These are phyloP conservation scores for Leptocoma aspasia DNA, from an alignment of 2,113 vertebrate genomes.

Conservation along the genomic window DNA sequence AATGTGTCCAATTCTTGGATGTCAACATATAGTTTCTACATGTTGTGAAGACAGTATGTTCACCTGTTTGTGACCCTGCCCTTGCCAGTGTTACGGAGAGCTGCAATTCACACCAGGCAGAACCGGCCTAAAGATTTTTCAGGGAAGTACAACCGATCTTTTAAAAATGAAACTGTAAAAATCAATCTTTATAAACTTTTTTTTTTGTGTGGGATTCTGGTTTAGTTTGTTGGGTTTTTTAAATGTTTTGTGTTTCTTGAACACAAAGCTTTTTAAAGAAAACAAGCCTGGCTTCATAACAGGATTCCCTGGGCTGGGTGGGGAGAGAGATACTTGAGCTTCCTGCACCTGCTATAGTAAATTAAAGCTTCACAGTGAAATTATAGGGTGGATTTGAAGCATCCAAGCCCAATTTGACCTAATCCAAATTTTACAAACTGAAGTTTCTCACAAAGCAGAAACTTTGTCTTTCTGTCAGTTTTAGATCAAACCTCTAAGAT, in stretches of 20 bases:
- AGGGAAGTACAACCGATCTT: neutral
- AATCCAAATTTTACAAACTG: neutral
- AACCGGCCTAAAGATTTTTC: neutral
- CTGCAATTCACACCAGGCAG: neutral
- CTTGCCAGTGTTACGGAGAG: neutral
- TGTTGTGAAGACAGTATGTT: neutral
- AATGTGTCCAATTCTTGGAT: neutral
- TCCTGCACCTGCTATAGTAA: neutral
- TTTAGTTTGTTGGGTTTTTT: neutral
- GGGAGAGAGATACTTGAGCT: neutral
- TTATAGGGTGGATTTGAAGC: neutral
- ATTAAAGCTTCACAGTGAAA: neutral
- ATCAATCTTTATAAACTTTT: neutral
- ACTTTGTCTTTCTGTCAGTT: neutral
- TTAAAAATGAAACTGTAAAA: neutral
- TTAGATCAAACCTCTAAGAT: neutral
- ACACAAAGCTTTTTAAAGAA: neutral
- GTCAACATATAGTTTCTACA: neutral
- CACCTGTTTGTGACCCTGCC: neutral
- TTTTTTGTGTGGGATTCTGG: neutral
- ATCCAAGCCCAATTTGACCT: neutral
- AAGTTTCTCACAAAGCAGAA: neutral
- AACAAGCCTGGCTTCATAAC: neutral
- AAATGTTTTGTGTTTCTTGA: neutral
- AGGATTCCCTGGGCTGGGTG: neutral